These are phyloP conservation scores for Alloscopus bannaensis DNA, from an alignment of 2,888 invertebrate genomes.

Conservation along the genomic window DNA sequence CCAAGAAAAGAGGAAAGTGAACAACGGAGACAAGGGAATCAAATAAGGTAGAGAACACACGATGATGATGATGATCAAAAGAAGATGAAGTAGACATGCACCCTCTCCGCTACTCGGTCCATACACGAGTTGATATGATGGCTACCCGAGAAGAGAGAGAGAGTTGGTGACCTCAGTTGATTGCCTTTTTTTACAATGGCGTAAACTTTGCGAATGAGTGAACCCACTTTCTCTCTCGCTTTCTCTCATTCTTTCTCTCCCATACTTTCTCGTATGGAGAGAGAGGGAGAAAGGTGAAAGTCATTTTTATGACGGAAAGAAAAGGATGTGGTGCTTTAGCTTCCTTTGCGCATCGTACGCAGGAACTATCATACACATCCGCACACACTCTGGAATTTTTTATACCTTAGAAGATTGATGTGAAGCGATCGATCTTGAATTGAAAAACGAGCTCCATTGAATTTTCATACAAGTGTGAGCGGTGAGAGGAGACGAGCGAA, in stretches of 20 bases:
- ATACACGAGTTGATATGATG: background rate
- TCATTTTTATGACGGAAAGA: background rate
- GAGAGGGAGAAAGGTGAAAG: slow-evolving; percentile 1
- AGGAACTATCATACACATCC: too few relatives aligned
- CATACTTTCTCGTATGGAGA: background rate
- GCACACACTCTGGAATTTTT: background rate
- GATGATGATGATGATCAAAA: slow-evolving; percentile 25
- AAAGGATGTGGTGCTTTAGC: slow-evolving; percentile 6
- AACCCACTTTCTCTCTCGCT: slow-evolving; percentile 32
- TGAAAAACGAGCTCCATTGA: slow-evolving; percentile 58
- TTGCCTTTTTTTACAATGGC: slow-evolving; percentile 53
- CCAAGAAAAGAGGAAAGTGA: slow-evolving; percentile 16
- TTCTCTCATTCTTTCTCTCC: background rate
- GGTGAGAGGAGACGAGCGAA: too few relatives aligned
- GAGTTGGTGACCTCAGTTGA: slow-evolving; percentile 49
- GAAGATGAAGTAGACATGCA: slow-evolving; percentile 29
- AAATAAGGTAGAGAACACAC: background rate
- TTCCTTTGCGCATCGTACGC: too few relatives aligned
- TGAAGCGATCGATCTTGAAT: slow-evolving; percentile 52
- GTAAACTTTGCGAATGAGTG: slow-evolving; percentile 38
- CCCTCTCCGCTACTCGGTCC: too few relatives aligned
- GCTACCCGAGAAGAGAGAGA: slow-evolving; percentile 1
- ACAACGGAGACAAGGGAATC: slow-evolving; percentile 5
- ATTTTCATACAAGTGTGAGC: too few relatives aligned
- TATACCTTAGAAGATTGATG: slow-evolving; percentile 41